Percentiles rank a stretch among this genome's conserved stretches.
Evolutionary conservation across 2,888 invertebrate genomes (phyloP).

Genomic region (Carpatolechia fugitivella): DNA sequence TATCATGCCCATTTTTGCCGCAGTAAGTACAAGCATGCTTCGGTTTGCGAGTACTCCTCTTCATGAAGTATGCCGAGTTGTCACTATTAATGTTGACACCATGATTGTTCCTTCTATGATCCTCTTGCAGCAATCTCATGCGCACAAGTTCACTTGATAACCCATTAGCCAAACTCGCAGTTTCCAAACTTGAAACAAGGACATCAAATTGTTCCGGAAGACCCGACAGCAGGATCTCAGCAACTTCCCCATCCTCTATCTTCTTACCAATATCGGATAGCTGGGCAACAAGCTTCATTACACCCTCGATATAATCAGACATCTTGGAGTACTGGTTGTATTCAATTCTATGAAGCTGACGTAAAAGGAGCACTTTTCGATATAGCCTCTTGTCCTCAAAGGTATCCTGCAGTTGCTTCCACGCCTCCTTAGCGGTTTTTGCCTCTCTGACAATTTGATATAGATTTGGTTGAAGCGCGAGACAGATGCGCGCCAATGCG

Average conservation of each 20-base stretch:
- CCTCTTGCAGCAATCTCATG: slow-evolving; percentile 1
- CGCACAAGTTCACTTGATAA: neutral
- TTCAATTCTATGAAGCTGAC: neutral
- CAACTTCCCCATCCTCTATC: slow-evolving; percentile 5
- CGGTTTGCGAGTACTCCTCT: neutral
- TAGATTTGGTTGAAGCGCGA: neutral
- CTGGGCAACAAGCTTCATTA: neutral
- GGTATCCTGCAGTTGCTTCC: neutral
- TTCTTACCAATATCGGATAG: slow-evolving; percentile 1
- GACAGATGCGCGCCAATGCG: slow-evolving; percentile 1
- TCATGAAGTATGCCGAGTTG: neutral
- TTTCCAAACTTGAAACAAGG: slow-evolving; percentile 2
- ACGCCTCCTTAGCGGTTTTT: neutral
- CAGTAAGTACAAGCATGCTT: neutral
- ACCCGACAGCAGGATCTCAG: neutral
- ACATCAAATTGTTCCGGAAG: neutral
- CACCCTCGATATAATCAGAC: neutral
- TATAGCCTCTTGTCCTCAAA: too few relatives aligned
- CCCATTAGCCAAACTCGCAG: neutral
- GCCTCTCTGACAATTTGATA: neutral
- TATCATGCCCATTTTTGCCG: neutral
- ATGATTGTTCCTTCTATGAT: neutral
- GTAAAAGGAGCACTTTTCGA: neutral
- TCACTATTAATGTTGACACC: neutral
- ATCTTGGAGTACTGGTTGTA: neutral